phyloP scores from a whole-genome alignment of 2,797 vertebrate species.

The Pipistrellus kuhlii region DNA sequence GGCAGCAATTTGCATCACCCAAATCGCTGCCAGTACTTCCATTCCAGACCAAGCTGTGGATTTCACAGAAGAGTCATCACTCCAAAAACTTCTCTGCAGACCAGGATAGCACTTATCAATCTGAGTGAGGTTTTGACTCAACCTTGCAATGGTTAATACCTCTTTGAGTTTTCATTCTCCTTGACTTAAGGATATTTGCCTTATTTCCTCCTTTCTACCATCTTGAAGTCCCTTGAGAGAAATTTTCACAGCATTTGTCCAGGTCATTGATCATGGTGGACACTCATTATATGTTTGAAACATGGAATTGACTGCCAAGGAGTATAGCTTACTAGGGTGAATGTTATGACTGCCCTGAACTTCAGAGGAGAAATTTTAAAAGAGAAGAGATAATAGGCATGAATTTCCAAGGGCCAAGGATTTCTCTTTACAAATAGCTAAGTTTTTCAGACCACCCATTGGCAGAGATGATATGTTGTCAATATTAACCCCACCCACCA shows the following conservation, averaged over 20 bases:
- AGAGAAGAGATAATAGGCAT: background rate
- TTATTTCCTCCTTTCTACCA: conserved; percentile 21
- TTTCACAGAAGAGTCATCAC: conserved; percentile 23
- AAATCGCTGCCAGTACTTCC: conserved; percentile 24
- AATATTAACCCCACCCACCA: background rate
- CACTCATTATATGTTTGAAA: background rate
- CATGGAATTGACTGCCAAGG: conserved; percentile 9
- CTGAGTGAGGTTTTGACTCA: background rate
- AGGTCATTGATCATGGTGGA: background rate
- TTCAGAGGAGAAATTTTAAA: background rate
- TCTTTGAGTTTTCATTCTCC: background rate
- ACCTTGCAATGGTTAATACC: background rate
- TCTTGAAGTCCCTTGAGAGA: background rate
- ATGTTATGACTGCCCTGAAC: background rate
- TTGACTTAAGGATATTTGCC: background rate
- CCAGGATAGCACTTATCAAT: background rate
- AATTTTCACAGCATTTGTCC: background rate
- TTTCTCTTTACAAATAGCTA: background rate
- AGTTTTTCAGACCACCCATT: background rate
- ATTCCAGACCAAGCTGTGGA: conserved; percentile 15
- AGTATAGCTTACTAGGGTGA: background rate
- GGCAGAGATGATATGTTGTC: background rate
- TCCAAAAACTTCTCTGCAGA: conserved; percentile 37
- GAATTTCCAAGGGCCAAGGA: background rate
- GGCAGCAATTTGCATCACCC: background rate